Conservation (phyloP, 2,797 vertebrate genomes). For the Lemur catta region DNA sequence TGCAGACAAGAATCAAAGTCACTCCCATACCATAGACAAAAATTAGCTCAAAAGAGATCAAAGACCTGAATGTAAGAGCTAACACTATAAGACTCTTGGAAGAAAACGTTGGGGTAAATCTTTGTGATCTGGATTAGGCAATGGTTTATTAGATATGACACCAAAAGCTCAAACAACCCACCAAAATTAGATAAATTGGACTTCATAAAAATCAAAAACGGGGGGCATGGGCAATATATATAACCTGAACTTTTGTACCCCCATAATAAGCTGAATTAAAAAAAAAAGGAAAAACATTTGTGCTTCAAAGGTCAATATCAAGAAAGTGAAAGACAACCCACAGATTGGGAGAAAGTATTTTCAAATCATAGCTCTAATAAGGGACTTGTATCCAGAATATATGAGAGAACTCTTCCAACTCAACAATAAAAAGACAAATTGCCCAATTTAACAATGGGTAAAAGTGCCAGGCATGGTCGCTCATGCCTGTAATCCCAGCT, state of each 20-base stretch:
- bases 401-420: background rate
- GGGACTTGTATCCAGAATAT: background rate
- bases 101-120: background rate
- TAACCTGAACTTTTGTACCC: no score
- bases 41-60: background rate
- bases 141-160: background rate
- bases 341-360: background rate
- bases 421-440: background rate
- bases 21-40: background rate
- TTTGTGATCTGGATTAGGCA: background rate
- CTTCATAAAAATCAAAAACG: background rate
- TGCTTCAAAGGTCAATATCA: background rate
- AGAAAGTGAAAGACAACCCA: background rate
- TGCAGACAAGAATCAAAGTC: background rate
- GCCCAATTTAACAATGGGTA: background rate
- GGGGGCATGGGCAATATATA: no score
- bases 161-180: background rate
- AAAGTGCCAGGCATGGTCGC: background rate
- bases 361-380: background rate
- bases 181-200: background rate
- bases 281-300: background rate
- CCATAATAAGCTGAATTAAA: no score
- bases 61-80: background rate
- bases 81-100: background rate
- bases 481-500: background rate